A percentile compares a stretch with the other conserved stretches of the same genome.
Evolutionary conservation across 2,888 invertebrate genomes (phyloP).

Genomic region (Drosophila pegasa): DNA sequence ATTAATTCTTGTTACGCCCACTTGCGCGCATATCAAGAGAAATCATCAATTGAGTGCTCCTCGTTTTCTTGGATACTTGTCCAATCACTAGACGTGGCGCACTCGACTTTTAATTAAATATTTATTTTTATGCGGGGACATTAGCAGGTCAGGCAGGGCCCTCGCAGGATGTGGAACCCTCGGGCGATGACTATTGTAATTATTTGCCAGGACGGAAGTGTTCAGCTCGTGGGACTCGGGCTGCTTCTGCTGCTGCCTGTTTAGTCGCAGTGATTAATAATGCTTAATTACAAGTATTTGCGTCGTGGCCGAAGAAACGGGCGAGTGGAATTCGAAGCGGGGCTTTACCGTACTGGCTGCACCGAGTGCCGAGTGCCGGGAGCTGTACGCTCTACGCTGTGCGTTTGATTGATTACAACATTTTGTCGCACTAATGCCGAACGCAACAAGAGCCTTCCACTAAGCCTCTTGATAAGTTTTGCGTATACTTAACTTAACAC

Average conservation of each 20-base stretch:
- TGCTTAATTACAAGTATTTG: conserved; percentile 76
- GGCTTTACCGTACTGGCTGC: conserved; percentile 16
- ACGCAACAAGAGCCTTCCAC: conserved; percentile 40
- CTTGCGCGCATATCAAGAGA: not conserved
- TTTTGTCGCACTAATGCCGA: conserved; percentile 73
- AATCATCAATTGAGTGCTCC: conserved; percentile 1
- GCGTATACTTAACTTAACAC: conserved; percentile 66
- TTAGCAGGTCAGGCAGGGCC: conserved; percentile 33
- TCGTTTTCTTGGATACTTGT: not conserved
- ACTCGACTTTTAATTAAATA: conserved; percentile 71
- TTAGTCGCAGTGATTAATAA: conserved; percentile 76
- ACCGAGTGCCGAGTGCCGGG: conserved; percentile 4
- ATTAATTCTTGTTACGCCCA: not conserved
- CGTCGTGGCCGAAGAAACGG: conserved; percentile 29
- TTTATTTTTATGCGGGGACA: conserved; percentile 68
- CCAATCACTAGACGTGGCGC: conserved; percentile 16
- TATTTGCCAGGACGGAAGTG: conserved; percentile 68
- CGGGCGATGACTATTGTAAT: conserved; percentile 69
- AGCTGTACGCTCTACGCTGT: conserved; percentile 4
- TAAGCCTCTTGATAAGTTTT: conserved; percentile 63
- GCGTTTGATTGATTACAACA: conserved; percentile 76
- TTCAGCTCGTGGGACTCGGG: conserved; percentile 33
- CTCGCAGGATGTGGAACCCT: conserved; percentile 36
- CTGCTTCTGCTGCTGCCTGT: conserved; percentile 29
- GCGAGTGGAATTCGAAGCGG: conserved; percentile 27